Evolutionary conservation across 2,888 invertebrate species (phyloP), one percentile per base, ranked within the genome.

Genomic region (Lathronympha strigana): DNA sequence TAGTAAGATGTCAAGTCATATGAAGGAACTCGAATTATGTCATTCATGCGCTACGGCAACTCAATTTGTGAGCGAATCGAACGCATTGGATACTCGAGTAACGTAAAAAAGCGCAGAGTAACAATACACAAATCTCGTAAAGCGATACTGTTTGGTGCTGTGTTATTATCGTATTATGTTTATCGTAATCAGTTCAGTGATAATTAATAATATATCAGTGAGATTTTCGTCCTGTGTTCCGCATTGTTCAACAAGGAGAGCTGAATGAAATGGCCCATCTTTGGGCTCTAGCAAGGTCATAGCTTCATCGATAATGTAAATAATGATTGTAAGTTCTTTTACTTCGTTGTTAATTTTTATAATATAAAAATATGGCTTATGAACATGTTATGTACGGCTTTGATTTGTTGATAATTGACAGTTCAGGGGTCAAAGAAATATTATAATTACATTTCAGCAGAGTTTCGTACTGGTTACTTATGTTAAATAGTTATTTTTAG

Each of bases 221-320:
- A 61, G 45, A 53, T 60, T 54, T 38, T 51, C 33, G 28, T 28
- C 47, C 38, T 54, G 64, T 38, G 66, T 31, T 38, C 61, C 49
- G 47, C 47, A 23, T 54, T 54, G 36, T 66, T 47, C 60, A 43
- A 23, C 11, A 33, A 61, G 38, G 45, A 66, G 54, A 49, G 47
- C 40, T 66, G 40, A 61, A 61, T 66, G 47, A 60, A 17, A 66
- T 61, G 66, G 45, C 19, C 38, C 19, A n/a, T 17, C 60, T 66
- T 49, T 21, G 47, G 54, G 54, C n/a, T 43, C 50, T 55, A 53
- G 76, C 82, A 81, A 83, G 85, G 86, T 76, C 78, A 75, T 71
- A 87, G 84, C 82, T 83, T 82, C 77, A 80, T 73, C 74, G 79
- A 81, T 88, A 85, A 86, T 87, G 84, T 87, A 84, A 90, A 88